Evolutionary conservation across 2,797 vertebrate genomes (phyloP), one percentile per base, ranked within the genome.

Genomic region (Cossypha heuglini): DNA sequence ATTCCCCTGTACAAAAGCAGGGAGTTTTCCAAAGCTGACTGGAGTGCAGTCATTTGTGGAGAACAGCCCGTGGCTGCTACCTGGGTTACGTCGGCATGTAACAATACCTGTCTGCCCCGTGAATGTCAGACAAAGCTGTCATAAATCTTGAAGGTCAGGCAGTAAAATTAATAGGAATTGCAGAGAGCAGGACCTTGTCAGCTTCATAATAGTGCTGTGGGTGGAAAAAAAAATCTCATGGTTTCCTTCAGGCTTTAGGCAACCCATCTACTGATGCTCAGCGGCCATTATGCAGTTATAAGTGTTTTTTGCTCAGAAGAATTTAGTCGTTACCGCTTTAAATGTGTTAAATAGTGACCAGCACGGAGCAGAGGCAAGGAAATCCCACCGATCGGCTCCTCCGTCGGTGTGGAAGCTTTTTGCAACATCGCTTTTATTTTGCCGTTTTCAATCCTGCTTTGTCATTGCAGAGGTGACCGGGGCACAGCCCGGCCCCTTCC

Each of bases 141-240:
- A 81, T 96, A 97, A 97, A 97, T 96, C 90, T 90, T 90, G 78
- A 77, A 95, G 88, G 61, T 51, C 93, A 90, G 92, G 94, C 74
- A 95, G 94, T 90, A 95, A 97, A 95, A 96, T 93, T 95, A 96
- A 94, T 87, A 88, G 95, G 87, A 46, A 72, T 45, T 35, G 37
- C 43, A 88, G 87, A 91, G 90, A 97, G 90, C 91, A 86, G 75
- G 96, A 96, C 94, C 93, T 84, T 96, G 88, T 96, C 93, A 94
- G 52, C 71, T 94, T 74, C 62, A 35, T 96, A 95, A 94, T 86
- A 79, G 59, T 81, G 88, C 22, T 33, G 80, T 38, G 75, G 77
- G 86, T 83, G 63, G 93, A 89, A 96, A 94, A 92, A 94, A 95
- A 88, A 77, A 76, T 93, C 92, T 83, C 33, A 3, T 38, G 46